phyloP scores from a whole-genome alignment of 2,888 invertebrate genomes.

The Trisateles emortualis region DNA sequence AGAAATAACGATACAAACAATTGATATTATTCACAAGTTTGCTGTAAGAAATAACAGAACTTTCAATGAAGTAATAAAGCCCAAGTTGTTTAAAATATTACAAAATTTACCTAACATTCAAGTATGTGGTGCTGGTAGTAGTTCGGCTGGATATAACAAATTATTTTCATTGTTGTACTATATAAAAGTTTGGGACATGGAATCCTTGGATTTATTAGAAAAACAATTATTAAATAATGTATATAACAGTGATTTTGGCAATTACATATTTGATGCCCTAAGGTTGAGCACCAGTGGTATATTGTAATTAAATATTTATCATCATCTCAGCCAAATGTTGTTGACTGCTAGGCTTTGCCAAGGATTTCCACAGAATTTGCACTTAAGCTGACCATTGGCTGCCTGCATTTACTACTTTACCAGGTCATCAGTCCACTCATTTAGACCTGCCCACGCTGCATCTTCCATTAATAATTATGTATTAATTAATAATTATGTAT shows the following conservation, averaged over 20 bases:
- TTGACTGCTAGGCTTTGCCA: no score
- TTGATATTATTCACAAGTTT: slow-evolving; percentile 87
- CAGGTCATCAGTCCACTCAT: no score
- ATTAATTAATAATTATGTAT: background rate
- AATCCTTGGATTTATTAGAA: slow-evolving; percentile 75
- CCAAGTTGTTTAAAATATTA: slow-evolving; percentile 77
- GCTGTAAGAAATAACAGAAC: slow-evolving; percentile 83
- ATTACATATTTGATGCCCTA: slow-evolving; percentile 76
- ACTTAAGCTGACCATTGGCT: no score
- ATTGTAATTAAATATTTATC: no score
- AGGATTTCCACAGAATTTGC: no score
- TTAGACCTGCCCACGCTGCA: no score
- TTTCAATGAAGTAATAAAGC: slow-evolving; percentile 81
- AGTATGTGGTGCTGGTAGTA: slow-evolving; percentile 70
- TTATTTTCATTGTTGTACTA: slow-evolving; percentile 86
- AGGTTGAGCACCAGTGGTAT: slow-evolving; percentile 64
- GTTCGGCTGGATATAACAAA: slow-evolving; percentile 77
- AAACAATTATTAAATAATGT: slow-evolving; percentile 68
- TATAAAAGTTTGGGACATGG: slow-evolving; percentile 76
- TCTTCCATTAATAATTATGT: background rate
- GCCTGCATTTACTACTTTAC: no score
- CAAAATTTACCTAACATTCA: slow-evolving; percentile 72
- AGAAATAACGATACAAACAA: slow-evolving; percentile 78
- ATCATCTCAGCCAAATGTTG: no score
- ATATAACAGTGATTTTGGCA: slow-evolving; percentile 70